phyloP scores from a whole-genome alignment of 2,113 vertebrate genomes.

The Ophiodon elongatus region DNA sequence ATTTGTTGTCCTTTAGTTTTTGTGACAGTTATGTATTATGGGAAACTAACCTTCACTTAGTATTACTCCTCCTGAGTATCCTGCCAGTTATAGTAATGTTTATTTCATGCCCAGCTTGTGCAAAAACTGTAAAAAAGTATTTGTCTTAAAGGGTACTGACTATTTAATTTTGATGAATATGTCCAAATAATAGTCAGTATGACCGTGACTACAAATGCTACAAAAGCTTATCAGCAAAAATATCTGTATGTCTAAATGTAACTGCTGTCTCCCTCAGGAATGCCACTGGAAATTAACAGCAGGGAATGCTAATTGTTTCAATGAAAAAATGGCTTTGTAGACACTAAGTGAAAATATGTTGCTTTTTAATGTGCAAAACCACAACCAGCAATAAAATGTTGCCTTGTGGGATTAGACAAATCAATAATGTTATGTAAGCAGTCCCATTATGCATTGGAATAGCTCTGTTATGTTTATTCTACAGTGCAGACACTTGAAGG shows the following conservation, averaged over 20 bases:
- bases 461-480: slow-evolving; percentile 41
- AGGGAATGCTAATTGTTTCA: slow-evolving; percentile 47
- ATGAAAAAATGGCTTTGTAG: slow-evolving; percentile 55
- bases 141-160: background rate
- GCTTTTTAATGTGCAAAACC: slow-evolving; percentile 49
- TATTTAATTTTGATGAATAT: background rate
- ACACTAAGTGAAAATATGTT: slow-evolving; percentile 36
- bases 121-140: slow-evolving; percentile 20
- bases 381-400: slow-evolving; percentile 37
- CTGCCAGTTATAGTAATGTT: slow-evolving; percentile 9
- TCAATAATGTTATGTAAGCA: slow-evolving; percentile 42
- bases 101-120: background rate
- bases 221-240: slow-evolving; percentile 22
- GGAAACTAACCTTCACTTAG: slow-evolving; percentile 27
- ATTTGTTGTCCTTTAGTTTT: background rate
- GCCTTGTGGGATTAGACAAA: slow-evolving; percentile 33
- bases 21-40: background rate
- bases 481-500: background rate
- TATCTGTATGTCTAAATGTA: slow-evolving; percentile 39
- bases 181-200: background rate
- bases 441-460: slow-evolving; percentile 39
- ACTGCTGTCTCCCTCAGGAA: slow-evolving; percentile 33
- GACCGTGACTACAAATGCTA: background rate
- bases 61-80: slow-evolving; percentile 10
- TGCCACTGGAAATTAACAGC: slow-evolving; percentile 42